These are phyloP conservation scores for Seira musarum DNA, from an alignment of 2,888 invertebrate species.

Conservation along the genomic window DNA sequence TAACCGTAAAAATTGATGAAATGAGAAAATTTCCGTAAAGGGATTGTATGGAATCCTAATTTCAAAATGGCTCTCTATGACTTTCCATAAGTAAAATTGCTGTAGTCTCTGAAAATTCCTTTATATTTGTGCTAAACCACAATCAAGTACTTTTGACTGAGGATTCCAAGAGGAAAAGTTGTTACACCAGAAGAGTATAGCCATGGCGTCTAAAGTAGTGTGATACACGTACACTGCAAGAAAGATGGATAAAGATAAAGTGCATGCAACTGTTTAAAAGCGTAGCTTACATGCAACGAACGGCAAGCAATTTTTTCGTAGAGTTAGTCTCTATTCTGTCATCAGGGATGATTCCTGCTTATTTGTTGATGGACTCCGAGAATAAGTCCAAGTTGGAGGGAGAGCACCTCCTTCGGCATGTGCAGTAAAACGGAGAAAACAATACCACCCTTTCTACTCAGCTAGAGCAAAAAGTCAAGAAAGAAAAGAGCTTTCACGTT, in stretches of 20 bases:
- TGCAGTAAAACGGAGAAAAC: conserved; percentile 45
- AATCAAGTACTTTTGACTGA: neutral
- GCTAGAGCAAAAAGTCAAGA: conserved; percentile 59
- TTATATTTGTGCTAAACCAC: too few species aligned
- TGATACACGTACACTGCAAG: neutral
- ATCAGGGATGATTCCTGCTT: conserved; percentile 47
- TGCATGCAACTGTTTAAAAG: neutral
- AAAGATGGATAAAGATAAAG: neutral
- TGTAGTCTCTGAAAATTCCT: too few species aligned
- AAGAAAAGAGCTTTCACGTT: conserved; percentile 4
- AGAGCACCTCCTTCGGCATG: conserved; percentile 59
- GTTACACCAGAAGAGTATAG: neutral
- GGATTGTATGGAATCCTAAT: too few species aligned
- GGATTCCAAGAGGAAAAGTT: neutral
- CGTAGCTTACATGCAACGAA: too few species aligned
- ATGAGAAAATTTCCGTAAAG: too few species aligned
- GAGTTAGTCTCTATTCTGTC: conserved; percentile 41
- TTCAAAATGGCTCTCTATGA: too few species aligned
- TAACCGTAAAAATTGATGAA: too few species aligned
- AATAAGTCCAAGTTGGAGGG: conserved; percentile 32
- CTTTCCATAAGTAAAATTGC: too few species aligned
- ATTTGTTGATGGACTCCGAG: conserved; percentile 46
- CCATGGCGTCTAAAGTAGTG: neutral
- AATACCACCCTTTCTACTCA: conserved; percentile 19
- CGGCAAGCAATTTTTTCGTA: too few species aligned